Evolutionary conservation across 2,113 vertebrate genomes (phyloP).

Genomic region (Atherinomorus stipes): DNA sequence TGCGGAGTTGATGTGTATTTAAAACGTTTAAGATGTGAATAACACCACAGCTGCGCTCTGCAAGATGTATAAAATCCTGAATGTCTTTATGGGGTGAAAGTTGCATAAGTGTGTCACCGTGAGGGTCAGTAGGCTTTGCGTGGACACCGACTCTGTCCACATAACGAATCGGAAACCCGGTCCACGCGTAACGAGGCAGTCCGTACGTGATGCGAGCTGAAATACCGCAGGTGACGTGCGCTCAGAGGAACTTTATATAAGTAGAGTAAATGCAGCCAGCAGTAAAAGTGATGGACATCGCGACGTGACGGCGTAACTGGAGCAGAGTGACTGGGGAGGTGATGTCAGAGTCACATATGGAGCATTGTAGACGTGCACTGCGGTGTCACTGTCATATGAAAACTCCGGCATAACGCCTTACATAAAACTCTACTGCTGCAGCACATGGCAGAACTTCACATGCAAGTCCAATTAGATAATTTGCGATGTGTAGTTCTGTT

Average conservation of each 20-base stretch:
- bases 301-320: too few relatives aligned
- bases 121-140: slow-evolving; percentile 45
- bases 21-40: not conserved
- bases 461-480: slow-evolving; percentile 13
- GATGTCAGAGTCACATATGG: slow-evolving; percentile 9
- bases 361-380: not conserved
- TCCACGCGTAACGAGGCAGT: not conserved
- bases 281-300: too few relatives aligned
- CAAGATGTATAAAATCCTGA: not conserved
- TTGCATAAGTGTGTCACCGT: slow-evolving; percentile 80
- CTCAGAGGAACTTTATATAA: not conserved
- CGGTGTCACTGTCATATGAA: slow-evolving; percentile 30
- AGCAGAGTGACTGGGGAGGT: too few relatives aligned
- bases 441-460: slow-evolving; percentile 57
- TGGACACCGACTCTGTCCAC: slow-evolving; percentile 21
- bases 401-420: slow-evolving; percentile 54
- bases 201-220: not conserved
- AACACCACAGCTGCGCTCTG: not conserved
- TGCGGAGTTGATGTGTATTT: not conserved
- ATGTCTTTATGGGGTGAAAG: slow-evolving; percentile 13
- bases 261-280: not conserved
- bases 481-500: not conserved
- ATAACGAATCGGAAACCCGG: not conserved
- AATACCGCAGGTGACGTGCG: not conserved
- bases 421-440: slow-evolving; percentile 56